A percentile compares a stretch with the other conserved stretches of the same genome.
These are phyloP conservation scores for Ptycholaimellus sp. DNA, from an alignment of 2,888 invertebrate species.

Conservation along the genomic window DNA sequence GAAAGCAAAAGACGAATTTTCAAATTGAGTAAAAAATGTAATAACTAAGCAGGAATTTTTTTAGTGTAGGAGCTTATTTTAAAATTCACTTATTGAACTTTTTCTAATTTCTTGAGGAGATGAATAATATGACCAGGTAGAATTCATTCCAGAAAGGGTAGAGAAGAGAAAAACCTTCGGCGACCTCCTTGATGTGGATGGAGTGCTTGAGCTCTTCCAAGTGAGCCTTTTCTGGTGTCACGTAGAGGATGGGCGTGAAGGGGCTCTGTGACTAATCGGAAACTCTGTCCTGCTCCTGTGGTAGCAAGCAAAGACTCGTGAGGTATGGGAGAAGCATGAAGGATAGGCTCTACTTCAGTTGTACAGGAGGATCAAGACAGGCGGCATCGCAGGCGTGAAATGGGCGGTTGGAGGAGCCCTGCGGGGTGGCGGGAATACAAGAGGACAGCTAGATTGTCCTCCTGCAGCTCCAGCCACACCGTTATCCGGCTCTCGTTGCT, in stretches of 20 bases:
- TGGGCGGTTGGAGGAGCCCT: not conserved
- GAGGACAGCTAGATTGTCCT: constrained; percentile 31
- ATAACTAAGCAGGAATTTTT: no score
- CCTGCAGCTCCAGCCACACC: constrained; percentile 54
- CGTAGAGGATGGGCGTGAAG: constrained; percentile 65
- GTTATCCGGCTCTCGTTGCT: constrained; percentile 51
- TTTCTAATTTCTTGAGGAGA: no score
- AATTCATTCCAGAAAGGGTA: no score
- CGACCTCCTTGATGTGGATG: constrained; percentile 44
- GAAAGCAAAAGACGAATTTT: no score
- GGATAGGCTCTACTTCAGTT: constrained; percentile 22
- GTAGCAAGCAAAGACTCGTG: no score
- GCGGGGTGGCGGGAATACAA: constrained; percentile 19
- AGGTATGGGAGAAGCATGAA: not conserved
- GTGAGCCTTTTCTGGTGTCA: constrained; percentile 64
- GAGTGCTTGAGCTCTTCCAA: constrained; percentile 67
- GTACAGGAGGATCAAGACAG: constrained; percentile 56
- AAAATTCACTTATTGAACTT: no score
- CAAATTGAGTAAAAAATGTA: no score
- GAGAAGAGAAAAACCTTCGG: constrained; percentile 4
- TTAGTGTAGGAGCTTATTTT: not conserved
- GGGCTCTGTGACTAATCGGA: constrained; percentile 66
- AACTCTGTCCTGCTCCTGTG: constrained; percentile 48
- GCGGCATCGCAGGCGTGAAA: constrained; percentile 81
- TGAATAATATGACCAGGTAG: no score